A percentile compares a stretch with the other conserved stretches of the same genome.
phyloP scores from a whole-genome alignment of 2,888 invertebrate species.

The Cataglyphis cursor region DNA sequence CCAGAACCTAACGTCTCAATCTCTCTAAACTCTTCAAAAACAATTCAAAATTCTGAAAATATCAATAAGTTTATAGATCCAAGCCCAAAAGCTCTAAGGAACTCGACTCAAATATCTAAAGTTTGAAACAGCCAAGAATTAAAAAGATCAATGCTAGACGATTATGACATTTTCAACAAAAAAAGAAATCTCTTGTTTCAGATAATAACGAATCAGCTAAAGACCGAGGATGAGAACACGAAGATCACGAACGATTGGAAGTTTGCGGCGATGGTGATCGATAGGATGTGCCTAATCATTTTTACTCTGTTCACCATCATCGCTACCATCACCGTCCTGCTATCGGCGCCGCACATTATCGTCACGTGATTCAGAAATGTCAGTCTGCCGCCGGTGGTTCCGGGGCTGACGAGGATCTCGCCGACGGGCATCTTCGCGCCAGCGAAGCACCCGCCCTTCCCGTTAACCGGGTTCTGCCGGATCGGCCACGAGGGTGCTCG shows the following conservation, averaged over 20 bases:
- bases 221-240: conserved; percentile 97
- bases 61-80: conserved; percentile 5
- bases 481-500: conserved; percentile 32
- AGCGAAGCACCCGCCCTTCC: conserved; percentile 51
- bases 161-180: background rate
- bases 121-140: background rate
- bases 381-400: conserved; percentile 73
- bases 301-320: conserved; percentile 99
- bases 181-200: conserved; percentile 83
- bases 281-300: conserved; percentile 99
- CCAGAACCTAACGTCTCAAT: background rate
- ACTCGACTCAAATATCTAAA: background rate
- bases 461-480: conserved; percentile 25
- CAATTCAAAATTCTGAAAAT: background rate
- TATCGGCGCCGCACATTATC: conserved; percentile 98
- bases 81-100: background rate
- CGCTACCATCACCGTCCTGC: conserved; percentile 98
- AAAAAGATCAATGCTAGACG: background rate
- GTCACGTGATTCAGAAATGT: conserved; percentile 90
- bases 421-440: conserved; percentile 60
- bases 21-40: background rate
- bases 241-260: conserved; percentile 99
- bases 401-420: conserved; percentile 52
- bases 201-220: conserved; percentile 92
- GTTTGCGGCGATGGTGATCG: conserved; percentile 99